phyloP scores from a whole-genome alignment of 1,140 invertebrate species.

The Heliconius nattereri region DNA sequence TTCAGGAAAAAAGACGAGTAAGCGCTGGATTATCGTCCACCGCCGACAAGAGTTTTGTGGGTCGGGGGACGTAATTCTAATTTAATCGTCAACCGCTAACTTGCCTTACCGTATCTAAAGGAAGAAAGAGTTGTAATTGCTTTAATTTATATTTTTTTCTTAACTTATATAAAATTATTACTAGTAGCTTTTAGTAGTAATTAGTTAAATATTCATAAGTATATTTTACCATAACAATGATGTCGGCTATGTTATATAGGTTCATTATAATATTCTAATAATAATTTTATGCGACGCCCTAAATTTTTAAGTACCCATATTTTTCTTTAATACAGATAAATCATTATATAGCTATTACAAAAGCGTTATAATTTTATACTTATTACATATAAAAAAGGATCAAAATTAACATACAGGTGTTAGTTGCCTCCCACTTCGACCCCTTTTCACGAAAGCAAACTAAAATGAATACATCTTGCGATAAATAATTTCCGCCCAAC shows the following conservation, averaged over 20 bases:
- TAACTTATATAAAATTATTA: too few species aligned
- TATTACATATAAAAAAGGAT: conserved; percentile 2
- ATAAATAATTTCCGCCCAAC: conserved; percentile 61
- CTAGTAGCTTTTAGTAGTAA: neutral
- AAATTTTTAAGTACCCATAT: neutral
- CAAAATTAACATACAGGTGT: conserved; percentile 29
- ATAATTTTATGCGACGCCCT: too few species aligned
- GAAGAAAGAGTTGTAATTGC: conserved; percentile 20
- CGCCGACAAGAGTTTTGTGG: conserved; percentile 69
- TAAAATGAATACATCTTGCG: conserved; percentile 35
- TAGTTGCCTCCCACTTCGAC: conserved; percentile 25
- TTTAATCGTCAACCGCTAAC: conserved; percentile 43
- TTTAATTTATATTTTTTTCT: conserved; percentile 10
- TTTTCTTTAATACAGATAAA: neutral
- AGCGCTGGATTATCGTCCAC: conserved; percentile 67
- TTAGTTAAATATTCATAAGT: neutral
- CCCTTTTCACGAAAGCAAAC: conserved; percentile 6
- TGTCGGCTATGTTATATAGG: neutral
- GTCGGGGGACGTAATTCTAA: conserved; percentile 47
- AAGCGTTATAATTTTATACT: neutral
- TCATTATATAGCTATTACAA: neutral
- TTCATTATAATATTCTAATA: neutral
- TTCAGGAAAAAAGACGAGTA: conserved; percentile 62
- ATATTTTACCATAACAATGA: neutral
- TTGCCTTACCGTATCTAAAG: conserved; percentile 14